A percentile compares a stretch with the other conserved stretches of the same genome.
These are phyloP conservation scores for Brenthis ino DNA, from an alignment of 2,888 invertebrate species.

Conservation along the genomic window DNA sequence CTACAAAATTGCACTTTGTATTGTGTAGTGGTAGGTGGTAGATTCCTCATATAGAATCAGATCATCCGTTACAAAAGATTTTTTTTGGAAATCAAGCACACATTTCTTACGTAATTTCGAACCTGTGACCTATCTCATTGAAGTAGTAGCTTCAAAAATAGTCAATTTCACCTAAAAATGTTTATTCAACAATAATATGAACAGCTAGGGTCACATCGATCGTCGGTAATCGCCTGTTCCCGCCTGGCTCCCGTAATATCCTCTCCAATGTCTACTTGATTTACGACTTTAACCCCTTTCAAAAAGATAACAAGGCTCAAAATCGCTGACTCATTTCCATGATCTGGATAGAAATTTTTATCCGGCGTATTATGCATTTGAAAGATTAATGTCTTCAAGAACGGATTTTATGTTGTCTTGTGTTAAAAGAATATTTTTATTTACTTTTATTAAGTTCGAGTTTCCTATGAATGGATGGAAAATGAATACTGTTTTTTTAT, in stretches of 20 bases:
- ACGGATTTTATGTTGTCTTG: conserved; percentile 15
- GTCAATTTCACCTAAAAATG: conserved; percentile 8
- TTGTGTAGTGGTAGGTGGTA: no score
- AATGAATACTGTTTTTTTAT: no score
- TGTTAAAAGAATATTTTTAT: conserved; percentile 2
- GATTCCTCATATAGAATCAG: no score
- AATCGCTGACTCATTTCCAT: conserved; percentile 33
- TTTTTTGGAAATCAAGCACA: no score
- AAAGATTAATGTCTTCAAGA: conserved; percentile 34
- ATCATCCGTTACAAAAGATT: no score
- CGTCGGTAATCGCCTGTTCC: conserved; percentile 37
- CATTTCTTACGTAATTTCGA: background rate
- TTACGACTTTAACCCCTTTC: conserved; percentile 28
- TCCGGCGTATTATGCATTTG: conserved; percentile 30
- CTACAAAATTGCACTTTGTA: no score
- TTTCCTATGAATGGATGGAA: background rate
- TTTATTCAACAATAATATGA: conserved; percentile 16
- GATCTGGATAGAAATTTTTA: conserved; percentile 23
- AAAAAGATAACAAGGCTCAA: conserved; percentile 25
- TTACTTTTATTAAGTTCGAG: background rate
- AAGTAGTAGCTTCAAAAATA: background rate
- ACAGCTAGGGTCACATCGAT: conserved; percentile 32
- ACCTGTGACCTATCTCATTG: background rate
- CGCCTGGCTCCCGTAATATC: conserved; percentile 26
- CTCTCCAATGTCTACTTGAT: conserved; percentile 33